phyloP scores from a whole-genome alignment of 2,888 invertebrate genomes.

The Lysandra bellargus region DNA sequence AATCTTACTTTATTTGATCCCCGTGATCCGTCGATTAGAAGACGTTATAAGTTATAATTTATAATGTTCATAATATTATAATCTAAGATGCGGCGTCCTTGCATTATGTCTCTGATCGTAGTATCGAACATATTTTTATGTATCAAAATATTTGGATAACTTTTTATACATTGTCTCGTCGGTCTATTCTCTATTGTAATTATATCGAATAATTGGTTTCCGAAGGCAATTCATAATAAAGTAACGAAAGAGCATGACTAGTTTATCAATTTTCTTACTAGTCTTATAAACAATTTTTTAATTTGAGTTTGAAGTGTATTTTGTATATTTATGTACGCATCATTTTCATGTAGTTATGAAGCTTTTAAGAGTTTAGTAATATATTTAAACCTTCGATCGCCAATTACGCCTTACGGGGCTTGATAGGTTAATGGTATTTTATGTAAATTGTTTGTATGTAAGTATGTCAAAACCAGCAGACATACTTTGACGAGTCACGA shows the following conservation, averaged over 20 bases:
- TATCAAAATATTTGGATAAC: slow-evolving; percentile 27
- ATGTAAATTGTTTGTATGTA: too few relatives aligned
- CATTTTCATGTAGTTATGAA: background rate
- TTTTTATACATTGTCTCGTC: slow-evolving; percentile 7
- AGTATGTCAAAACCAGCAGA: too few relatives aligned
- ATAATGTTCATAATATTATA: too few relatives aligned
- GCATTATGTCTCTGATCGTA: background rate
- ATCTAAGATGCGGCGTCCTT: background rate
- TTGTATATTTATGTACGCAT: background rate
- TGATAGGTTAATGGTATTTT: too few relatives aligned
- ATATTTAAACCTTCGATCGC: too few relatives aligned
- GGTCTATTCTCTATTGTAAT: slow-evolving; percentile 3
- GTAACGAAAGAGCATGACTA: background rate
- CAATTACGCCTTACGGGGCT: too few relatives aligned
- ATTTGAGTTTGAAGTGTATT: background rate
- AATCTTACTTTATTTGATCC: too few relatives aligned
- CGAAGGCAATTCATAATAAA: slow-evolving; percentile 8
- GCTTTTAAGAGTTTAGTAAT: background rate
- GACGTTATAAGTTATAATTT: too few relatives aligned
- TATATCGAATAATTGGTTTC: slow-evolving; percentile 14
- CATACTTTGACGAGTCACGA: too few relatives aligned
- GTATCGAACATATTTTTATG: slow-evolving; percentile 6
- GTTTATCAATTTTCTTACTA: background rate
- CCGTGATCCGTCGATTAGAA: too few relatives aligned
- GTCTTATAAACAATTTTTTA: background rate